These are phyloP conservation scores for Aphidius gifuensis DNA, from an alignment of 1,140 invertebrate species.

Conservation along the genomic window DNA sequence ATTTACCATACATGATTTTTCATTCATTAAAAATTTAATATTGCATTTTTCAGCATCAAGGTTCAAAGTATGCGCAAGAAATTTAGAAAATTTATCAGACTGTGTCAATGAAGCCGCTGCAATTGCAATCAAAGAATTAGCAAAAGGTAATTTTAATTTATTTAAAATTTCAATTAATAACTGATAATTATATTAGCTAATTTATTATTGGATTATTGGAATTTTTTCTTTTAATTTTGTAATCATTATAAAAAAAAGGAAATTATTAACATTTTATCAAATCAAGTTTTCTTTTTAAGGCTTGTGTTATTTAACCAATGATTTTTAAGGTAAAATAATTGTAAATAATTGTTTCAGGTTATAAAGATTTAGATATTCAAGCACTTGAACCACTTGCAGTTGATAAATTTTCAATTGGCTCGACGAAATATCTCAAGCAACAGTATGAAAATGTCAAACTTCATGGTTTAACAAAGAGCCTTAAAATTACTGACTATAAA, in stretches of 20 bases:
- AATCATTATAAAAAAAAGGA: background rate
- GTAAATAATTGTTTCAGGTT: conserved; percentile 27
- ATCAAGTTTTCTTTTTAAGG: background rate
- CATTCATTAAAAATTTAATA: conserved; percentile 12
- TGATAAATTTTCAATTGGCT: conserved; percentile 57
- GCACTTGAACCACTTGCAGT: conserved; percentile 59
- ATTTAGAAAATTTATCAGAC: conserved; percentile 25
- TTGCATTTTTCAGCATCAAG: conserved; percentile 29
- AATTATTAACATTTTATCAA: background rate
- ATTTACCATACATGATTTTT: background rate
- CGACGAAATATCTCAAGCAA: conserved; percentile 56
- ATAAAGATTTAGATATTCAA: conserved; percentile 35
- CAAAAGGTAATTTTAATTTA: conserved; percentile 32
- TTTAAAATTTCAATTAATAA: background rate
- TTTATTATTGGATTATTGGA: too few relatives aligned
- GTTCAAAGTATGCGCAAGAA: conserved; percentile 34
- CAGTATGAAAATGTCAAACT: conserved; percentile 60
- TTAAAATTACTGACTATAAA: conserved; percentile 49
- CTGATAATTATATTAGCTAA: too few relatives aligned
- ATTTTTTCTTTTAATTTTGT: background rate
- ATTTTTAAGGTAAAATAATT: too few relatives aligned
- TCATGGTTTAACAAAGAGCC: conserved; percentile 56
- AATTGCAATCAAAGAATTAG: conserved; percentile 30
- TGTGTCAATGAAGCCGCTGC: conserved; percentile 28
- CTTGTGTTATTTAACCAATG: too few relatives aligned